These are phyloP conservation scores for Todiramphus saurophagus DNA, from an alignment of 2,113 vertebrate species.

Conservation along the genomic window DNA sequence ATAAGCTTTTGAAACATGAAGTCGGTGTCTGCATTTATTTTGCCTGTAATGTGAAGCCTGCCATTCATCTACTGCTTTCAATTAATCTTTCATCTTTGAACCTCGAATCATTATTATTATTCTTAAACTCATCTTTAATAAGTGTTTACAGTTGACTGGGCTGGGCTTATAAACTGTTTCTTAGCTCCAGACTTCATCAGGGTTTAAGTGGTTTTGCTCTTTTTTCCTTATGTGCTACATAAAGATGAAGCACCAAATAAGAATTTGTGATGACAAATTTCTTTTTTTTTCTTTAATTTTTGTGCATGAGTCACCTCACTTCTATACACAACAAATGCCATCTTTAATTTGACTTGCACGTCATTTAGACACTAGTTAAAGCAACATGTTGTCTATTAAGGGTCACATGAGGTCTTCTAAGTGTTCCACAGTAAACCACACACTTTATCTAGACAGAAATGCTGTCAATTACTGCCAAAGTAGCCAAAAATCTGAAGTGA, in stretches of 20 bases:
- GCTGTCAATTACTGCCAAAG: constrained; percentile 25
- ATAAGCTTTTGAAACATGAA: neutral
- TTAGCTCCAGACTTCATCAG: constrained; percentile 21
- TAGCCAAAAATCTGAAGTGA: neutral
- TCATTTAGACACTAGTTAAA: constrained; percentile 24
- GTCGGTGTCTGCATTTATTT: neutral
- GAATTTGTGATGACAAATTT: neutral
- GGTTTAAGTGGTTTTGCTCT: neutral
- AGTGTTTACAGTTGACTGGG: constrained; percentile 27
- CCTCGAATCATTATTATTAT: constrained; percentile 16
- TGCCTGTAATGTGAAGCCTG: neutral
- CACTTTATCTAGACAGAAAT: constrained; percentile 73
- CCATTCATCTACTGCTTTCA: constrained; percentile 8
- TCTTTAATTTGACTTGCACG: constrained; percentile 41
- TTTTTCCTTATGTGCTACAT: neutral
- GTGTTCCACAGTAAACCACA: constrained; percentile 68
- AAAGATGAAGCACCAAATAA: constrained; percentile 33
- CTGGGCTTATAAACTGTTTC: neutral
- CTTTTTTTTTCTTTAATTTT: neutral
- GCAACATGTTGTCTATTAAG: constrained; percentile 2
- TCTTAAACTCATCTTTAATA: constrained; percentile 44
- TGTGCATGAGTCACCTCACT: constrained; percentile 23
- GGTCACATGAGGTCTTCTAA: constrained; percentile 42
- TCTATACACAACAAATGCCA: constrained; percentile 28
- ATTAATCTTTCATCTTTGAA: constrained; percentile 51